Conservation (phyloP, 2,113 vertebrate species). For the Microtus oregoni region DNA sequence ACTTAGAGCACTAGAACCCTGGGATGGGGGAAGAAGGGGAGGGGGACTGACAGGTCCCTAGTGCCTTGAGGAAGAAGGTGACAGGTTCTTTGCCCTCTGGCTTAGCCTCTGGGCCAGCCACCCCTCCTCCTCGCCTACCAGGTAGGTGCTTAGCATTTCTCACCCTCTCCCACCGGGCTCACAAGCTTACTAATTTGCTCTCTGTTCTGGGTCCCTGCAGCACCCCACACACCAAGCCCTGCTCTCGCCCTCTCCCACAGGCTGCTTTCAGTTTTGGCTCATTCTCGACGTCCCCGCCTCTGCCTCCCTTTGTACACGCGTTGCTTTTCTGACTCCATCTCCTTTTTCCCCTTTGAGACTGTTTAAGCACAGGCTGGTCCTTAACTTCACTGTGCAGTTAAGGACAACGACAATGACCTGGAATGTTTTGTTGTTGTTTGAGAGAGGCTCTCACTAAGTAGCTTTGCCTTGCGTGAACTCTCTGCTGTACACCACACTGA, state of each 20-base stretch:
- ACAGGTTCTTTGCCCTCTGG: neutral
- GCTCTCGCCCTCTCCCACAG: neutral
- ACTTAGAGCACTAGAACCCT: neutral
- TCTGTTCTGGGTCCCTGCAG: neutral
- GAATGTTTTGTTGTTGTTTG: neutral
- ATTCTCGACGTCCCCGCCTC: neutral
- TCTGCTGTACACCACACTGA: neutral
- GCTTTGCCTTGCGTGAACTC: neutral
- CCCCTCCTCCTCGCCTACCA: neutral
- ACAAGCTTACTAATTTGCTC: neutral
- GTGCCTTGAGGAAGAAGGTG: neutral
- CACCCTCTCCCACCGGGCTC: neutral
- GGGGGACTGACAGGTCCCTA: neutral
- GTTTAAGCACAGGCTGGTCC: neutral
- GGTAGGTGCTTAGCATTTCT: neutral
- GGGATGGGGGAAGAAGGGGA: fast-evolving
- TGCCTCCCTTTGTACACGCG: neutral
- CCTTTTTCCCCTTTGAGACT: neutral
- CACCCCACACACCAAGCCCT: neutral
- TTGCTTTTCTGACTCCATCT: neutral
- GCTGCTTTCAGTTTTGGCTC: neutral
- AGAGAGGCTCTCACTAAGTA: neutral
- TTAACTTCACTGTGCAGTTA: neutral
- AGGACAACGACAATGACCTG: neutral
- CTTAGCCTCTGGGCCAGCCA: neutral